Evolutionary conservation across 1,140 invertebrate genomes (phyloP), one percentile per base, ranked within the genome.

Genomic region (Tetranychus urticae): DNA sequence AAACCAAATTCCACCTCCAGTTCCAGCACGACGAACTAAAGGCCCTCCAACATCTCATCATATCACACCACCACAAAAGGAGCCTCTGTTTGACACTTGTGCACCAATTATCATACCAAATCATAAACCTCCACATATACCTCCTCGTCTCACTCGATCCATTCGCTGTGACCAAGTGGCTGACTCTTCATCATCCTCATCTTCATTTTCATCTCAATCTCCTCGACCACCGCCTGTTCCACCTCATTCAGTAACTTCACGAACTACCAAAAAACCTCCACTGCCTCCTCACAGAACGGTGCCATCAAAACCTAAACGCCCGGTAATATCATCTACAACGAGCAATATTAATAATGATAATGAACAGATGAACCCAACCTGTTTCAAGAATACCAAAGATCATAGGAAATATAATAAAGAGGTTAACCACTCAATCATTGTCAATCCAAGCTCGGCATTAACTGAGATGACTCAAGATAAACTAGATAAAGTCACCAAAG

Each of bases 91-190:
- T 47, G 42, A 37, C 7, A 42, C 42, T 7, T 61, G 52, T 34
- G 47, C 50, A 2, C 37, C 52, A 31, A 60, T 62, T 58, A 59
- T 63, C 35, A 64, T 67, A 39, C 58, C 61, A n/a, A 77, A 79
- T 61, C 82, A 85, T 59, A 86, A 87, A 69, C 79, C 82, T 62
- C 86, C 86, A 0, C 86, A 86, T 2, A 83, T 88, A 39, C 86
- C 86, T 12, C 86, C 86, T 0, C 86, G 88, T 69, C 76, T 85
- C 56, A 85, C 84, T 71, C 39, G 39, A 42, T 42, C 39, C 5
- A 42, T 42, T 10, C 39, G 39, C 5, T 42, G 39, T 42, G 39
- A 42, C 39, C 39, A 42, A 10, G 39, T 42, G 10, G 39, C 39
- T 42, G 39, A 42, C 10, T 42, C 39, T 6, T 42, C 39, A 42